Percentiles rank a stretch among this genome's conserved stretches.
Evolutionary conservation across 2,888 invertebrate species (phyloP).

Genomic region (Microctonus brassicae): DNA sequence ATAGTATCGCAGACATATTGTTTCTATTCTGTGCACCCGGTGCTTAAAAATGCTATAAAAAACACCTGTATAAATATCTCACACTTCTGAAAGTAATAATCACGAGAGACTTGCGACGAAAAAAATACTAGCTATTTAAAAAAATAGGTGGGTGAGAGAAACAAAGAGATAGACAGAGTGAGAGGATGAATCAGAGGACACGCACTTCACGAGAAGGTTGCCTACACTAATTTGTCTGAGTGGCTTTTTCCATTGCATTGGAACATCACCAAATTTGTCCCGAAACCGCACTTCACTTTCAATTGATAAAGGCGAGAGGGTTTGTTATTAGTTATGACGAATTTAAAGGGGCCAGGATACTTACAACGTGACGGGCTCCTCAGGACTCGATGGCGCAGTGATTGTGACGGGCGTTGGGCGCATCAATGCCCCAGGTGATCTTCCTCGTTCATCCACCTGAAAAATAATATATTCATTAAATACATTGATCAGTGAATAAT

Average conservation of each 20-base stretch:
- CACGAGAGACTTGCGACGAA: constrained; percentile 49
- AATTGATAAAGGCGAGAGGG: neutral
- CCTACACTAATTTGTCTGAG: constrained; percentile 67
- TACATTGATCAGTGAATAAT: neutral
- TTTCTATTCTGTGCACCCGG: constrained; percentile 64
- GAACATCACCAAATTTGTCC: constrained; percentile 22
- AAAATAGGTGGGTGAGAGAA: constrained; percentile 29
- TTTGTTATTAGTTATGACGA: neutral
- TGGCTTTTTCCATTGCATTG: constrained; percentile 60
- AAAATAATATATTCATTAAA: constrained; percentile 39
- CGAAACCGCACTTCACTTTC: neutral
- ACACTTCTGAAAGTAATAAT: constrained; percentile 44
- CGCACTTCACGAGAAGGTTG: constrained; percentile 24
- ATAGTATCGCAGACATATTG: constrained; percentile 66
- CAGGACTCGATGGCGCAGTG: constrained; percentile 64
- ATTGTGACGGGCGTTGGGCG: constrained; percentile 58
- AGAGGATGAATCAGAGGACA: constrained; percentile 33
- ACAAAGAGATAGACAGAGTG: constrained; percentile 35
- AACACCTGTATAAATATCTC: constrained; percentile 67
- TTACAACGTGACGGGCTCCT: constrained; percentile 68
- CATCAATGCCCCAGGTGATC: constrained; percentile 66
- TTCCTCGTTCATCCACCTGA: constrained; percentile 67
- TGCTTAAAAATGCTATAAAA: constrained; percentile 65
- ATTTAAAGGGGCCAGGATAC: constrained; percentile 44
- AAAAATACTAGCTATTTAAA: constrained; percentile 46